A percentile compares a stretch with the other conserved stretches of the same genome.
These are phyloP conservation scores for Lordiphosa clarofinis DNA, from an alignment of 1,140 invertebrate genomes.

Conservation along the genomic window DNA sequence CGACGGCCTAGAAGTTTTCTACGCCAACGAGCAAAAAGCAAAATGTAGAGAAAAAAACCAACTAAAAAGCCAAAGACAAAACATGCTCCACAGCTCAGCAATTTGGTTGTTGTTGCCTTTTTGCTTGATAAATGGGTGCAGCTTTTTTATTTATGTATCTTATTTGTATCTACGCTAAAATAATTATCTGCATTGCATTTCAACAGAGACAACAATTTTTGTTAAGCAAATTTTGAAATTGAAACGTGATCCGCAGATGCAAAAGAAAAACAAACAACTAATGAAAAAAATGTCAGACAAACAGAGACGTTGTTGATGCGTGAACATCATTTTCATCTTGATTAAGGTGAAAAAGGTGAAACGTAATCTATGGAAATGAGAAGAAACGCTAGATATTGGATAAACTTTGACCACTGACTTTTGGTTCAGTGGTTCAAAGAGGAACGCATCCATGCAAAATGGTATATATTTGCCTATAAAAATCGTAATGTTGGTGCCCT, in stretches of 20 bases:
- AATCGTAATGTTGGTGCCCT: no score
- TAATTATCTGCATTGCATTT: constrained; percentile 42
- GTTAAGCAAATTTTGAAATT: constrained; percentile 5
- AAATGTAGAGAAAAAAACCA: constrained; percentile 6
- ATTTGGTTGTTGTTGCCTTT: constrained; percentile 18
- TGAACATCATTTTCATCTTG: no score
- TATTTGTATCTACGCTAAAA: constrained; percentile 27
- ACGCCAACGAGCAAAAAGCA: constrained; percentile 24
- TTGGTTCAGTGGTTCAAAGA: no score
- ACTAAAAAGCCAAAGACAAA: constrained; percentile 30
- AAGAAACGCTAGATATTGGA: no score
- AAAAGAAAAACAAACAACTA: neutral
- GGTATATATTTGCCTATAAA: no score
- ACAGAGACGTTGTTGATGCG: no score
- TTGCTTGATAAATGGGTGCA: constrained; percentile 37
- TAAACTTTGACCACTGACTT: no score
- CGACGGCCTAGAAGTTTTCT: constrained; percentile 28
- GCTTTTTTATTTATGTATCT: constrained; percentile 38
- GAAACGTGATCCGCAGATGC: neutral
- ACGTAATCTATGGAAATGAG: no score
- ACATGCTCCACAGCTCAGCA: constrained; percentile 30
- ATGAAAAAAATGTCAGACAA: no score
- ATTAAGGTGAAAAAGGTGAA: no score
- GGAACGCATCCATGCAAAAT: no score
- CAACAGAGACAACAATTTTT: constrained; percentile 5